Evolutionary conservation across 2,888 invertebrate genomes (phyloP).

Genomic region (Nomada ferruginata): DNA sequence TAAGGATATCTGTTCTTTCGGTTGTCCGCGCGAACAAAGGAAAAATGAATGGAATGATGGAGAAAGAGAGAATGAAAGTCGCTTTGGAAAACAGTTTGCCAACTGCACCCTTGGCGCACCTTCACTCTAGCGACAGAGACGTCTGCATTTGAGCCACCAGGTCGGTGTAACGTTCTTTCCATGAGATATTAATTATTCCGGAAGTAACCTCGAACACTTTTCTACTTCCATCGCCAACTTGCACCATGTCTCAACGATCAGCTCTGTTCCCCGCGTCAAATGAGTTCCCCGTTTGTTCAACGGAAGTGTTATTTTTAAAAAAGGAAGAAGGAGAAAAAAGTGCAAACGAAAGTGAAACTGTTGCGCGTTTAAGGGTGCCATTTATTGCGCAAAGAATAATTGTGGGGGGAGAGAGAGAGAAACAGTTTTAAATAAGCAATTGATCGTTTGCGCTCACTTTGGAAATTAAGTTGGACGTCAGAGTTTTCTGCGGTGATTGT

Average conservation of each 20-base stretch:
- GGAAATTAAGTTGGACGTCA: not conserved
- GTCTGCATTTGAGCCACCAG: conserved; percentile 70
- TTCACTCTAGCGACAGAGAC: conserved; percentile 54
- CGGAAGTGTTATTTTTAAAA: conserved; percentile 45
- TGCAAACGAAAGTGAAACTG: conserved; percentile 30
- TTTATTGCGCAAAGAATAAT: conserved; percentile 11
- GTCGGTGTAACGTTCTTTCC: conserved; percentile 71
- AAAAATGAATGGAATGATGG: not conserved
- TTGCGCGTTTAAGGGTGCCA: conserved; percentile 26
- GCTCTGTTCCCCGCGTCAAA: not conserved
- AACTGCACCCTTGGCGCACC: conserved; percentile 35
- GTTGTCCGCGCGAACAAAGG: conserved; percentile 12
- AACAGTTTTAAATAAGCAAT: conserved; percentile 38
- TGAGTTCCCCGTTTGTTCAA: conserved; percentile 19
- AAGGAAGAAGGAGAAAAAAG: not conserved
- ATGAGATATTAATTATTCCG: conserved; percentile 82
- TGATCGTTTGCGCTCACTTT: conserved; percentile 29
- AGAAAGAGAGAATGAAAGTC: conserved; percentile 30
- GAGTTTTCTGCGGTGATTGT: not conserved
- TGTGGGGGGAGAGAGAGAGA: not conserved
- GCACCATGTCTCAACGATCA: not conserved
- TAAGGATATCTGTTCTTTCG: conserved; percentile 1
- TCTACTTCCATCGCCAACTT: conserved; percentile 9
- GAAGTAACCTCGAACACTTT: conserved; percentile 71
- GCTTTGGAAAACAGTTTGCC: conserved; percentile 72